Evolutionary conservation across 2,797 vertebrate genomes (phyloP), one percentile per base, ranked within the genome.

Genomic region (Pangasius sanitwongsei): DNA sequence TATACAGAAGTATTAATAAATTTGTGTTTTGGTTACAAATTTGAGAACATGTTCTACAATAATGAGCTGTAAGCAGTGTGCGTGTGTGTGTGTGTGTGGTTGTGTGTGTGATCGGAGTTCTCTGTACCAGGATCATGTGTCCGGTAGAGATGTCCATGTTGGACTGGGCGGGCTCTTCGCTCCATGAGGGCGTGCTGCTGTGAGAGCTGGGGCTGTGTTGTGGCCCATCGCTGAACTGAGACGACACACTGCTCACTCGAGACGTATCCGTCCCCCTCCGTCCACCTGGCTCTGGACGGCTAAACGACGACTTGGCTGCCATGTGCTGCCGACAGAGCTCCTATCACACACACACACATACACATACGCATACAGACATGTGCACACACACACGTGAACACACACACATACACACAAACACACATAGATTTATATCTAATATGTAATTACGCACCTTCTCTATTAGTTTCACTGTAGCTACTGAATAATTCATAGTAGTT

Each of bases 81-180:
- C 6, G 23, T 63, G 0, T 59, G 18, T 65, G 63, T 65, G 63
- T 25, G 20, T 65, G 61, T n/a, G 61, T n/a, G 61, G 37, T 37
- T 87, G 70, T 57, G 85, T 50, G 41, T 63, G 18, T 13, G 53
- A 57, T 53, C 74, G 12, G 69, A 9, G n/a, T 31, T 86, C 41
- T 55, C 41, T 97, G 96, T 94, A 99, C 98, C 96, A 99, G 97
- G 92, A 99, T 99, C 98, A 99, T 99, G 96, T 99, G 98, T 89
- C 98, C 98, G 0, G 98, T 99, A 70, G 98, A 99, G 94, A 99
- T 99, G 94, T 99, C 98, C 98, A 99, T 99, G 94, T 99, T 99
- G 86, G 98, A 98, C 94, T 99, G 98, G 44, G 98, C 98, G 0
- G 98, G 98, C 91, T 99, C 98, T 93, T 99, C 98, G 0, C 98